These are phyloP conservation scores for Dione juno DNA, from an alignment of 2,888 invertebrate species.

Conservation along the genomic window DNA sequence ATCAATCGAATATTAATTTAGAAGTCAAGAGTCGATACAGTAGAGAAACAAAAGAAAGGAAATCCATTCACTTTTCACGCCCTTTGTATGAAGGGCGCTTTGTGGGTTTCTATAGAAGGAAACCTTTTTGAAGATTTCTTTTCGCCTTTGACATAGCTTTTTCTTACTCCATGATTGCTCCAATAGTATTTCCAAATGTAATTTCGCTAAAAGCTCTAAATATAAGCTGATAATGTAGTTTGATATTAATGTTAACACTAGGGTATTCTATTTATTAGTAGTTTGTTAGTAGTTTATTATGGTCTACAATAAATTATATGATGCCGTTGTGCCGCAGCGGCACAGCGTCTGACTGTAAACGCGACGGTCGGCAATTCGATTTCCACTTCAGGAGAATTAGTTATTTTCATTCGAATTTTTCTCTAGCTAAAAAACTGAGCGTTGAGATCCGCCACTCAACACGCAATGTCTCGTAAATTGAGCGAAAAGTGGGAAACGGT, in stretches of 20 bases:
- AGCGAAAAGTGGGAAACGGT: too few species aligned
- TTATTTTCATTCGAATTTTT: too few species aligned
- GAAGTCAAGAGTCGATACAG: conserved; percentile 57
- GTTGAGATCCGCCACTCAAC: too few species aligned
- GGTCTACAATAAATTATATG: neutral
- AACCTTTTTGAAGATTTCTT: conserved; percentile 65
- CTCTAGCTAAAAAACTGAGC: too few species aligned
- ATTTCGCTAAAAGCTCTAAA: conserved; percentile 37
- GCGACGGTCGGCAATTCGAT: too few species aligned
- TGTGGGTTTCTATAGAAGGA: conserved; percentile 51
- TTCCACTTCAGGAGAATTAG: too few species aligned
- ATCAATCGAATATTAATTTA: conserved; percentile 68
- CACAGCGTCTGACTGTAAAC: too few species aligned
- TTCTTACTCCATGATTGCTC: conserved; percentile 54
- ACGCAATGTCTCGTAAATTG: too few species aligned
- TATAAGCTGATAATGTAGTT: conserved; percentile 22
- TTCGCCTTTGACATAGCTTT: conserved; percentile 58
- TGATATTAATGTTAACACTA: conserved; percentile 4
- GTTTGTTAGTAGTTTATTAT: neutral
- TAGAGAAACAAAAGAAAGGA: conserved; percentile 64
- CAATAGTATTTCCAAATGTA: conserved; percentile 54
- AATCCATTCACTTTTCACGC: conserved; percentile 52
- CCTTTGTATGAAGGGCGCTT: conserved; percentile 62
- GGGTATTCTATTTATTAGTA: neutral
- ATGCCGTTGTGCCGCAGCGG: too few species aligned